Evolutionary conservation across 2,888 invertebrate species (phyloP), one percentile per base, ranked within the genome.

Genomic region (Torymus auratus): DNA sequence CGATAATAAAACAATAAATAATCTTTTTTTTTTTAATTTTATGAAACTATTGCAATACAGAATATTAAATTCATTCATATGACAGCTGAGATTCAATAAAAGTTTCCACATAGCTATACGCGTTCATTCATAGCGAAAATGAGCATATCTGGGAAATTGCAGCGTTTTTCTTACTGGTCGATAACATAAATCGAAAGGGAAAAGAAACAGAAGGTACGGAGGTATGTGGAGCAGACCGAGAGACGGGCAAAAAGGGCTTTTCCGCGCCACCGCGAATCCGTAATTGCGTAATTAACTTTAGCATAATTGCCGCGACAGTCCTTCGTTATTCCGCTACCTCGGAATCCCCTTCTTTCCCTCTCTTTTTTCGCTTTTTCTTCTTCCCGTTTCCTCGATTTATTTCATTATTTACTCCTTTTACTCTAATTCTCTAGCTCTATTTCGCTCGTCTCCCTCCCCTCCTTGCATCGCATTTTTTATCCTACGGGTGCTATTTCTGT

Each of bases 211-310:
- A 28, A 28, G 7, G 7, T 28, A 28, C 28, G 28, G 7, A 28
- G 28, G 28, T 28, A 28, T 28, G 28, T 28, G 28, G 28, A 28
- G 28, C 28, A 28, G 1, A 3, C 5, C 3, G 7, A 28, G 28
- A 28, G 28, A 28, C 28, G 28, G 28, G 28, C 28, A 28, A 52
- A 67, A 61, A 80, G 52, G 62, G 71, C 28, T 61, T 70, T 76
- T 76, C 41, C 72, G 53, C 41, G 41, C 61, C 60, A 72, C 61
- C 55, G 56, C 67, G 72, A 67, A 68, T 73, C 55, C 70, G 50
- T 78, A 83, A 77, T 82, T 83, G 28, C 67, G 60, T 77, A 80
- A 82, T 83, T 78, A 82, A 82, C 62, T 81, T 73, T 62, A 55
- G 79, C 53, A 55, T 75, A 82, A 83, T 83, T 78, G 71, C 41